Base-by-base conservation (phyloP, 92 coral and sea anemone genomes). In the Metridium senile region DNA sequence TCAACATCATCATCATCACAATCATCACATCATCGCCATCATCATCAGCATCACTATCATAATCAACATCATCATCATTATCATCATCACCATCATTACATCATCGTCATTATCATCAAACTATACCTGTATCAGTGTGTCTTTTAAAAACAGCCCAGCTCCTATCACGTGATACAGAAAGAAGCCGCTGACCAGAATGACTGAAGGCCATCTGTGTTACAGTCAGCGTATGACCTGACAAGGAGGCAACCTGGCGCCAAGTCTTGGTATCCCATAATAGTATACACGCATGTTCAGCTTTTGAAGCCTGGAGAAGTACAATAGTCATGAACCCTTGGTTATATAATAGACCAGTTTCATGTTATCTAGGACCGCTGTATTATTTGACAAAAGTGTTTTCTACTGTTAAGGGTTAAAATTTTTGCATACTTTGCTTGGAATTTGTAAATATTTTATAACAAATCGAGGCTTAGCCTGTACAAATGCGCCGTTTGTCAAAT, bases 161-260 rank as follows among this genome's bases (percentile, higher is more conserved):
- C 28, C 99, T 93, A 63, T 95, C 99, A 65, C 99, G 96, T 87
- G 99, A 95, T 26, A 95, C 99, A 19, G 99, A 77, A 11, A 95
- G 89, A n/a, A 95, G 79, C 74, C 90, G 90, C 93, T 84, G 92
- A 71, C 99, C 99, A 77, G 89, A 74, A 73, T 85, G 91, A 49
- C 91, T 84, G 80, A 95, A 95, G 66, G 91, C 92, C 81, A 95
- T 95, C 43, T 95, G 99, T 0, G 99, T 95, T 20, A 95, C 93
- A 26, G 99, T 95, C 58, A 95, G 89, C 9, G 96, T 70, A 62
- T 95, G 99, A 22, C 91, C 93, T 28, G 82, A 81, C 23, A 95
- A 82, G 0, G 90, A 80, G 43, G 90, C 77, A 19, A 95, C 71
- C 74, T 88, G 96, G 39, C 86, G 84, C 99, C 99, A 95, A 20